Evolutionary conservation across 1,140 invertebrate genomes (phyloP), one percentile per base, ranked within the genome.

Genomic region (Drosophila cardini): DNA sequence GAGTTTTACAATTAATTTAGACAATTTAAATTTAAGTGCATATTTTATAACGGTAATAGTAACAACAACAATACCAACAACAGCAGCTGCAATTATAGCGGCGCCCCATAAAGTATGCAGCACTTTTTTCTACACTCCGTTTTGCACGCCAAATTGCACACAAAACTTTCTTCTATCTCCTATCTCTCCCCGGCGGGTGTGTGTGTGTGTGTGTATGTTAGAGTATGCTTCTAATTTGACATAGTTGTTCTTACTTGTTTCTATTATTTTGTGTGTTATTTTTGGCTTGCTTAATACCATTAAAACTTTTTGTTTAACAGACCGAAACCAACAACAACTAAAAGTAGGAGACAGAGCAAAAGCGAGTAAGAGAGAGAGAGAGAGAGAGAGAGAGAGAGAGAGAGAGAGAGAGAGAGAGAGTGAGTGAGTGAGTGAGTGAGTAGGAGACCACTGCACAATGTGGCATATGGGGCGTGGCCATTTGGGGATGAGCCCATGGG

Each of bases 251-350:
- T 60, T 58, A 32, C 15, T 36, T 40, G 30, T 42, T 52, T 56
- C 48, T 76, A 73, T 80, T 72, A 76, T 76, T 61, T 84, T 75
- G 56, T 82, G 78, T 86, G 78, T 87, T 86, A 87, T 86, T 86
- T 86, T 83, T 87, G 83, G 80, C 83, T 78, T 76, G 65, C 83
- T 74, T 86, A 87, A 86, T 86, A 76, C 83, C 83, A 86, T 86
- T 87, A 87, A 77, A 86, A 87, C 78, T 87, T 86, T 82, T 81
- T 86, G 82, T 87, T 79, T 79, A 87, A 87, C 82, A 78, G 79
- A 80, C 65, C 71, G 62, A 78, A 82, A 63, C 56, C 80, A 67
- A 65, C 76, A 64, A 38, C 64, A 63, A 40, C 26, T 48, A 30
- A 9, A 53, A 48, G n/a, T 0, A n/a, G 13, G 3, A 40, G 38